Conservation (phyloP, 2,113 vertebrate species). For the Vicugna pacos region DNA sequence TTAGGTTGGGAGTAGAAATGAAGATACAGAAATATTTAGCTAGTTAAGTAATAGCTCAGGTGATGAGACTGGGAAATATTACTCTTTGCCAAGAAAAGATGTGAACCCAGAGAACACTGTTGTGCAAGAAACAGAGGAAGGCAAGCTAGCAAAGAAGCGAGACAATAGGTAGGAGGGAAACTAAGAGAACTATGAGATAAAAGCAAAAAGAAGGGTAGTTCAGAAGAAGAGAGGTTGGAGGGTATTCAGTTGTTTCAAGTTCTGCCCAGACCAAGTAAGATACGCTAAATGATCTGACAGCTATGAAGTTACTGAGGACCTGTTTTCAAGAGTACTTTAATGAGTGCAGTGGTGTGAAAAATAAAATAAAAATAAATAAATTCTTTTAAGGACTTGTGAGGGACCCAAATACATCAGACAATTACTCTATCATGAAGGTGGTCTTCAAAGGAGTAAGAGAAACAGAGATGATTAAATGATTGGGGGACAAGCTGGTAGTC, state of each 20-base stretch:
- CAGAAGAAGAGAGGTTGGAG: neutral
- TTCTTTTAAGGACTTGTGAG: neutral
- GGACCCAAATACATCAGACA: slow-evolving; percentile 1
- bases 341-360: slow-evolving; percentile 31
- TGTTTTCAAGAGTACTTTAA: neutral
- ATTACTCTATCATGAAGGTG: neutral
- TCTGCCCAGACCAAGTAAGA: neutral
- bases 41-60: neutral
- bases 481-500: neutral
- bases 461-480: neutral
- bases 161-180: neutral
- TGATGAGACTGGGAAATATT: neutral
- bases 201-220: neutral
- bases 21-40: slow-evolving; percentile 29
- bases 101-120: neutral
- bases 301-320: neutral
- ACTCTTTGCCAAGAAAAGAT: neutral
- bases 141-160: neutral
- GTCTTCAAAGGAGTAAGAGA: neutral
- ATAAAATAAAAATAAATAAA: slow-evolving; percentile 2
- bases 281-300: neutral
- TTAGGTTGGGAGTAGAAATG: neutral
- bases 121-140: slow-evolving; percentile 29
- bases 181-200: slow-evolving; percentile 1
- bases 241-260: slow-evolving; percentile 4